A percentile compares a stretch with the other conserved stretches of the same genome.
Evolutionary conservation across 2,797 vertebrate species (phyloP).

Genomic region (Spondyliosoma cantharus): DNA sequence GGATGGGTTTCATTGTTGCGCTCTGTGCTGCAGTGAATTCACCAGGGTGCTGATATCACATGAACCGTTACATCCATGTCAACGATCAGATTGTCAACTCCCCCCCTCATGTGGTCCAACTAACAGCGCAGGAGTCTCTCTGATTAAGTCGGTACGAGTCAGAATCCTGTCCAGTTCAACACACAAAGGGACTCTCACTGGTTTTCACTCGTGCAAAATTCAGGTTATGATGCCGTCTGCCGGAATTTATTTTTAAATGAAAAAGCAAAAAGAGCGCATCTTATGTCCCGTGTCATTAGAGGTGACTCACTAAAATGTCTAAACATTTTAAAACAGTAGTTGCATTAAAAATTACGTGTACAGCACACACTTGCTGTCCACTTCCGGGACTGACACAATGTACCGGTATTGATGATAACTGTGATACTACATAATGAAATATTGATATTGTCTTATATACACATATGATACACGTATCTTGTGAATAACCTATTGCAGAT

Average conservation of each 20-base stretch:
- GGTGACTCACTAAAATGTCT: neutral
- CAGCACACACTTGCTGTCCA: neutral
- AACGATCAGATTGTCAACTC: constrained; percentile 24
- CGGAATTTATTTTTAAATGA: neutral
- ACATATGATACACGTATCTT: neutral
- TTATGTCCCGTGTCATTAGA: neutral
- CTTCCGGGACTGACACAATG: neutral
- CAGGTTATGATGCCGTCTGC: neutral
- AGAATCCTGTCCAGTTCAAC: neutral
- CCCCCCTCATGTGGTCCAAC: constrained; percentile 19
- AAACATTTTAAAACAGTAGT: neutral
- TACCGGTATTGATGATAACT: no score
- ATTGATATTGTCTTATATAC: no score
- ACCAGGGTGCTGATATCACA: constrained; percentile 40
- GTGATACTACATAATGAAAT: neutral
- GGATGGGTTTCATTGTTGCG: constrained; percentile 15
- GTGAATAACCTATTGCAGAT: no score
- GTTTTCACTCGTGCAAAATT: neutral
- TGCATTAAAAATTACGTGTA: no score
- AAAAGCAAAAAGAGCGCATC: neutral
- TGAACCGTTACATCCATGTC: constrained; percentile 44
- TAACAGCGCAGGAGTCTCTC: constrained; percentile 19
- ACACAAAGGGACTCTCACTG: neutral
- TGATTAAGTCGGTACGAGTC: neutral
- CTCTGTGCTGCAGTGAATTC: constrained; percentile 56